Evolutionary conservation across 2,797 vertebrate genomes (phyloP).

Genomic region (Melanotaenia maccullochi): DNA sequence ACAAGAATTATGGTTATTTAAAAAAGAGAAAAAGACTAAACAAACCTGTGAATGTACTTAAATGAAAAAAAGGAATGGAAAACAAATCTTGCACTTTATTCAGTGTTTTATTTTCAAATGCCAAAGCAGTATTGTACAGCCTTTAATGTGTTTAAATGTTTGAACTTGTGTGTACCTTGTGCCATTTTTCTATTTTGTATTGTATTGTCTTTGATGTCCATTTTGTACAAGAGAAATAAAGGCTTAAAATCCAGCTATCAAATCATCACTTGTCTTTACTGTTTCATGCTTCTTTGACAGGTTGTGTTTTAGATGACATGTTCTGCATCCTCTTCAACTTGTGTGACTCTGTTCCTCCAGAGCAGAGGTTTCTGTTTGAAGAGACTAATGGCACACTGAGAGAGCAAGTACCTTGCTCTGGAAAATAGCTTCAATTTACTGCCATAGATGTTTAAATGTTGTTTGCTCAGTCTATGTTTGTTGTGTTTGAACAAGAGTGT

Average conservation of each 20-base stretch:
- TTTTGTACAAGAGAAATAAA: slow-evolving; percentile 81
- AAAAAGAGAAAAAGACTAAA: slow-evolving; percentile 54
- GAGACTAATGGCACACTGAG: slow-evolving; percentile 57
- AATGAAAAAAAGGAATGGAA: slow-evolving; percentile 72
- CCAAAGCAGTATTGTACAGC: slow-evolving; percentile 95
- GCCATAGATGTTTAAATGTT: slow-evolving; percentile 39
- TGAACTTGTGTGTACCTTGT: slow-evolving; percentile 73
- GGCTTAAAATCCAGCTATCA: slow-evolving; percentile 46
- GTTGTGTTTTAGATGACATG: background rate
- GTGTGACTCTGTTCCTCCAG: background rate
- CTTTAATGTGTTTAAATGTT: slow-evolving; percentile 77
- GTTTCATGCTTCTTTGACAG: background rate
- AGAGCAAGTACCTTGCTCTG: slow-evolving; percentile 27
- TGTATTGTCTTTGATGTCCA: slow-evolving; percentile 79
- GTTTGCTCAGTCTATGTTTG: slow-evolving; percentile 37
- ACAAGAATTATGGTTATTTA: slow-evolving; percentile 78
- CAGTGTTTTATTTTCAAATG: slow-evolving; percentile 83
- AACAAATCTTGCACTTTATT: slow-evolving; percentile 91
- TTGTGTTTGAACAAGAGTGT: slow-evolving; percentile 4
- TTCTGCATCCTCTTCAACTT: background rate
- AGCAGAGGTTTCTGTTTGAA: slow-evolving; percentile 59
- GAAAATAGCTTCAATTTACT: slow-evolving; percentile 59
- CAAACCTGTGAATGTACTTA: slow-evolving; percentile 86
- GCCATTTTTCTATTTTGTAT: slow-evolving; percentile 88
- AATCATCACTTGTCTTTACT: slow-evolving; percentile 46